Percentiles rank a stretch among this genome's conserved stretches.
Conservation (phyloP, 1,140 invertebrate genomes). For the Phocides pigmalion region DNA sequence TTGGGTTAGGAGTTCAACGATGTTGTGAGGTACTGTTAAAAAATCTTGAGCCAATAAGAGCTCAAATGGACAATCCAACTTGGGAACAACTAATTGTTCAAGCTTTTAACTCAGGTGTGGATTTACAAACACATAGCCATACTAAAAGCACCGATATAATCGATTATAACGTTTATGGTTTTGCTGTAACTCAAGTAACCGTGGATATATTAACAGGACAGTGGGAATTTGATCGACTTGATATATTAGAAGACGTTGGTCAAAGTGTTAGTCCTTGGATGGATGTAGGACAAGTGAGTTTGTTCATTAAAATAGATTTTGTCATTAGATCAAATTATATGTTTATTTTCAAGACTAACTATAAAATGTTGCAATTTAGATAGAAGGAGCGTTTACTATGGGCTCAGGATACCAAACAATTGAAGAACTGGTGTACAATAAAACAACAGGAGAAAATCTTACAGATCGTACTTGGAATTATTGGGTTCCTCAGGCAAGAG, state of each 20-base stretch:
- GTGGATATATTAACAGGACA: conserved; percentile 92
- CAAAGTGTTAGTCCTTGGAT: conserved; percentile 89
- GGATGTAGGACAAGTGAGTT: conserved; percentile 91
- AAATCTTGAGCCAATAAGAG: conserved; percentile 85
- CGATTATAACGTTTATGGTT: conserved; percentile 85
- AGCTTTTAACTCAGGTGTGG: conserved; percentile 83
- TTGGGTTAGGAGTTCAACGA: conserved; percentile 84
- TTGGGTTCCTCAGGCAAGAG: conserved; percentile 90
- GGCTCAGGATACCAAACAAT: conserved; percentile 91
- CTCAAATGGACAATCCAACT: conserved; percentile 81
- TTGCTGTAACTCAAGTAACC: conserved; percentile 85
- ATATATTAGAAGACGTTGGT: conserved; percentile 91
- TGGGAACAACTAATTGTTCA: conserved; percentile 86
- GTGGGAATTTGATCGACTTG: conserved; percentile 87
- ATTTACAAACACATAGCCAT: conserved; percentile 86
- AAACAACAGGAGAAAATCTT: conserved; percentile 86
- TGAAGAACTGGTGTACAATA: conserved; percentile 88
- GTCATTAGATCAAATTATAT: too few relatives aligned
- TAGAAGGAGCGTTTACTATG: conserved; percentile 94
- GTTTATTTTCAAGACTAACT: too few relatives aligned
- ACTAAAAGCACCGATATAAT: conserved; percentile 75
- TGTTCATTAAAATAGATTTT: too few relatives aligned
- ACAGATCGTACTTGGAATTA: conserved; percentile 93
- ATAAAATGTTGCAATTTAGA: conserved; percentile 39
- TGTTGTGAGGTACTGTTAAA: conserved; percentile 86